Evolutionary conservation across 2,797 vertebrate genomes (phyloP), one percentile per base, ranked within the genome.

Genomic region (Sciurus carolinensis): DNA sequence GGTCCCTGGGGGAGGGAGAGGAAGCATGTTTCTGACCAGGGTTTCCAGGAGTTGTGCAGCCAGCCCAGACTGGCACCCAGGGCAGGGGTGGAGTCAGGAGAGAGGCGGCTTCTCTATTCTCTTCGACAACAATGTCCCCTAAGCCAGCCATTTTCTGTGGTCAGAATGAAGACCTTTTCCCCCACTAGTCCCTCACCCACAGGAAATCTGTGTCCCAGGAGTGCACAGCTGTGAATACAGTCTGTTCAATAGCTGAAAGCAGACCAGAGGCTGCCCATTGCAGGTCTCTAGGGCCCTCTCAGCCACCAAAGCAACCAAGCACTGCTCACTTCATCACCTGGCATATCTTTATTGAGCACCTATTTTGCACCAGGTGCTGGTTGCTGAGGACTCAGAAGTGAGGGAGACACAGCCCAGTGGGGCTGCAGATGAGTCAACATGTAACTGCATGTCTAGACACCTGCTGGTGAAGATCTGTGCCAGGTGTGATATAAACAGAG

Each of bases 1-100:
- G 69, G 62, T 84, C 67, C 87, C 72, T 3, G 0, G 42, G 77
- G 93, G 81, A 79, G n/a, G 47, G 87, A 86, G 77, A 97, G 97
- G 97, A 97, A 98, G 81, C 81, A 75, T 66, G 82, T 84, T 96
- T 90, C 81, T 94, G 67, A 84, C 59, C 77, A 94, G 84, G 66
- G 96, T 95, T 97, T 96, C 97, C 97, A 97, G 97, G 96, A 96
- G 97, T 96, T 97, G 94, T 96, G 82, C 42, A 22, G 52, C 64
- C 54, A 76, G 85, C 81, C 24, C 50, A 92, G 85, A 80, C 85
- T 87, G 93, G 97, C 96, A 97, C 95, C 86, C 75, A 90, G 91
- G 79, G 94, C 59, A 71, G 69, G 75, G 91, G 72, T 94, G 88
- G 89, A 80, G 92, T 93, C 86, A 69, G 59, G 86, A 95, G 93